Conservation (phyloP, 2,113 vertebrate genomes). For the Cottus gobio region DNA sequence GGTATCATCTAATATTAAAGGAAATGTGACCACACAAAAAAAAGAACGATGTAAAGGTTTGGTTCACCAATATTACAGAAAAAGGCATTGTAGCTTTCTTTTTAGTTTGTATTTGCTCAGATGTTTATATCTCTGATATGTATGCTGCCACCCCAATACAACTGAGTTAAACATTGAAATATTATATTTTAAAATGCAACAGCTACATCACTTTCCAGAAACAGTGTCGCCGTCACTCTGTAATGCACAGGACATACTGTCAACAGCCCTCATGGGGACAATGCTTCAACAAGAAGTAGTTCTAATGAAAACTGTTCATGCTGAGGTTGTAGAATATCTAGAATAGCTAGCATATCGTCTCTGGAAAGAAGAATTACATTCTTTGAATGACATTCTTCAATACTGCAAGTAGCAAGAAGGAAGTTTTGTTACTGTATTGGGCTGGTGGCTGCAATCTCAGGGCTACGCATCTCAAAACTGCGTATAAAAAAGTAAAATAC, state of each 20-base stretch:
- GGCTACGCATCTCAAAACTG: not conserved
- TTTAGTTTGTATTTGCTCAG: not conserved
- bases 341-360: not conserved
- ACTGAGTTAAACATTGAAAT: too few species aligned
- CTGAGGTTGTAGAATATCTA: not conserved
- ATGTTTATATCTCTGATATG: not conserved
- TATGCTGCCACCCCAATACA: not conserved
- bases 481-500: too few species aligned
- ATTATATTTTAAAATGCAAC: not conserved
- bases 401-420: not conserved
- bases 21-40: not conserved
- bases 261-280: not conserved
- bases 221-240: not conserved
- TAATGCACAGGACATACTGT: not conserved
- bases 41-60: not conserved
- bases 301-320: not conserved
- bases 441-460: not conserved
- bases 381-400: constrained; percentile 8
- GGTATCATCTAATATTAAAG: not conserved
- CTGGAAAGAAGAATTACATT: not conserved
- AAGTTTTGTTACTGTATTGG: not conserved
- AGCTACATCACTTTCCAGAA: not conserved
- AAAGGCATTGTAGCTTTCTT: not conserved
- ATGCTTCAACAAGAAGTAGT: not conserved
- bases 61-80: not conserved